A percentile compares a stretch with the other conserved stretches of the same genome.
These are phyloP conservation scores for Tetrapedia diversipes DNA, from an alignment of 2,888 invertebrate genomes.

Conservation along the genomic window DNA sequence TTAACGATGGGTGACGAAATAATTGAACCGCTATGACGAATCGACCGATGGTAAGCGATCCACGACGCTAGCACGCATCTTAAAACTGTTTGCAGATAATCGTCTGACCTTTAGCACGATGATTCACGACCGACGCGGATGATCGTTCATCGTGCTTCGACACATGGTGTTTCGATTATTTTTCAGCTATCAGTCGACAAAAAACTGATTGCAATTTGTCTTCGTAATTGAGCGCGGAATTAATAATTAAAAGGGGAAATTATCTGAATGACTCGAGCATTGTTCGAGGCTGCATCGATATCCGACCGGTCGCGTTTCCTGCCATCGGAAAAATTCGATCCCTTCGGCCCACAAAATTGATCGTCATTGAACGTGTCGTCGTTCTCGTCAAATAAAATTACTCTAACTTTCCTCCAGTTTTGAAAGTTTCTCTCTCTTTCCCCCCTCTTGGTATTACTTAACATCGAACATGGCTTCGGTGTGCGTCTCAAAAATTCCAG, in stretches of 20 bases:
- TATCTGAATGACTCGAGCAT: constrained; percentile 17
- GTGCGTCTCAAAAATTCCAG: neutral
- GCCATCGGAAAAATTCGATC: neutral
- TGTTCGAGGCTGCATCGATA: neutral
- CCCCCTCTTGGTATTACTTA: neutral
- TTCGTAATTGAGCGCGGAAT: constrained; percentile 40
- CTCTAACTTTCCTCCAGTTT: constrained; percentile 6
- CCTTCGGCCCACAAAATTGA: neutral
- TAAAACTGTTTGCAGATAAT: constrained; percentile 52
- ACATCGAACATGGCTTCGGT: neutral
- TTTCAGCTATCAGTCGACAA: constrained; percentile 27
- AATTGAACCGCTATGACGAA: neutral
- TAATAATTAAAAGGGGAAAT: constrained; percentile 34
- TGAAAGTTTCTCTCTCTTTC: too few relatives aligned
- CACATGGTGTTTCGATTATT: constrained; percentile 23
- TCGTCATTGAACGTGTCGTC: neutral
- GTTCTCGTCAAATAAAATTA: neutral
- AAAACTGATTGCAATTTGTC: constrained; percentile 52
- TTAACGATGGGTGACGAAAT: constrained; percentile 9
- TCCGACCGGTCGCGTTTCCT: too few relatives aligned
- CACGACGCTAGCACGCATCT: constrained; percentile 39
- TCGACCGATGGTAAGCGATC: constrained; percentile 1
- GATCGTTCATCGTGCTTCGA: constrained; percentile 14
- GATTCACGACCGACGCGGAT: constrained; percentile 55
- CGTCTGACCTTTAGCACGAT: constrained; percentile 47